Evolutionary conservation across 1,140 invertebrate species (phyloP).

Genomic region (Solenopsis invicta): DNA sequence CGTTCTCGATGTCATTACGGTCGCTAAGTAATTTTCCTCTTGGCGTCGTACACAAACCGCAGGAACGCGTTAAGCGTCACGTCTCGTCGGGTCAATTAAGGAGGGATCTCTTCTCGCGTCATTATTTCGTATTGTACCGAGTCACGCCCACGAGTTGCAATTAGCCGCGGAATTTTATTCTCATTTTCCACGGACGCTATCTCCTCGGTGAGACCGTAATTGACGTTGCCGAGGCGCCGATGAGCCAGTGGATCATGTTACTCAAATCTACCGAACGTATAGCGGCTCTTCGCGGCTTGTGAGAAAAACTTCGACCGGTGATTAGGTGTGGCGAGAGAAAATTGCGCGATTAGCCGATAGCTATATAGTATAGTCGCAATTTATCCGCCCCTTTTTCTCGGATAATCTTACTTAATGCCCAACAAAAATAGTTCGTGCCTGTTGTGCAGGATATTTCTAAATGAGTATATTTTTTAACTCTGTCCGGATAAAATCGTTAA

Average conservation of each 20-base stretch:
- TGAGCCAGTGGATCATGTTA: constrained; percentile 36
- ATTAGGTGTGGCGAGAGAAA: constrained; percentile 43
- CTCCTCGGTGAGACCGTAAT: constrained; percentile 27
- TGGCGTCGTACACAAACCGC: constrained; percentile 18
- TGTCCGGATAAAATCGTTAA: constrained; percentile 4
- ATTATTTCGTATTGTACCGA: constrained; percentile 38
- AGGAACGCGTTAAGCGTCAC: constrained; percentile 25
- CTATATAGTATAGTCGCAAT: constrained; percentile 17
- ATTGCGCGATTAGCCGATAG: constrained; percentile 58
- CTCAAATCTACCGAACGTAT: constrained; percentile 17
- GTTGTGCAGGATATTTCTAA: constrained; percentile 9
- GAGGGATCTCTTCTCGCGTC: constrained; percentile 37
- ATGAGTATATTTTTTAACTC: constrained; percentile 8
- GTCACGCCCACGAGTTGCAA: constrained; percentile 42
- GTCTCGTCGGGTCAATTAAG: constrained; percentile 58
- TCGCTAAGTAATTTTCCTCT: constrained; percentile 49
- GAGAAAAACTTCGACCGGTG: constrained; percentile 56
- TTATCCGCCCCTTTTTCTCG: constrained; percentile 43
- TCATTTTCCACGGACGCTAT: constrained; percentile 33
- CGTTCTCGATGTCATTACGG: constrained; percentile 54
- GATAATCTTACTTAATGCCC: constrained; percentile 51
- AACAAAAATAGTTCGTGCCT: constrained; percentile 39
- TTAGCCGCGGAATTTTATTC: constrained; percentile 60
- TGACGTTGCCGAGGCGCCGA: constrained; percentile 41
- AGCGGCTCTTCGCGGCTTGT: constrained; percentile 25